A percentile compares a stretch with the other conserved stretches of the same genome.
Evolutionary conservation across 2,113 vertebrate species (phyloP).

Genomic region (Emydocephalus ijimae): DNA sequence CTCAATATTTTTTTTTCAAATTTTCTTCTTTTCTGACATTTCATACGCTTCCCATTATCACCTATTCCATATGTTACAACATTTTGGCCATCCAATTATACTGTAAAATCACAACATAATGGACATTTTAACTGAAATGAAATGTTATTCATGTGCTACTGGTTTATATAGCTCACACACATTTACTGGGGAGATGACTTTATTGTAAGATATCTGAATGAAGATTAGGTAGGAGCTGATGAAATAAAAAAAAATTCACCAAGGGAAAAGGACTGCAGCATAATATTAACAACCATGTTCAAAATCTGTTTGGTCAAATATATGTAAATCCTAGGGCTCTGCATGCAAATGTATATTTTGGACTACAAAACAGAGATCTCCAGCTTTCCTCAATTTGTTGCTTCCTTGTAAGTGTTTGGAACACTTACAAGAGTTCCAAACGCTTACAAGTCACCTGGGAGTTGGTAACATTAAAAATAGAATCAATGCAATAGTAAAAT

Average conservation of each 20-base stretch:
- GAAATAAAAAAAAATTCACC: conserved; percentile 5
- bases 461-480: background rate
- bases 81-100: background rate
- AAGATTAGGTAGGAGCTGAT: background rate
- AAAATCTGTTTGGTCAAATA: background rate
- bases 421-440: too few relatives aligned
- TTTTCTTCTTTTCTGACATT: background rate
- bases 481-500: background rate
- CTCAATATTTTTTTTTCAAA: background rate
- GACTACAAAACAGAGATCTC: background rate
- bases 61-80: background rate
- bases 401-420: too few relatives aligned
- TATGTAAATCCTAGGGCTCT: background rate
- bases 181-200: conserved; percentile 3
- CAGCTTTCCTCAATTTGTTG: background rate
- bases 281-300: background rate
- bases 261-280: background rate
- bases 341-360: background rate
- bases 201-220: conserved; percentile 2
- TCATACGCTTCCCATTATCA: background rate
- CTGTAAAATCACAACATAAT: conserved; percentile 41
- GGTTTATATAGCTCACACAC: conserved; percentile 37
- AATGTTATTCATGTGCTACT: conserved; percentile 27
- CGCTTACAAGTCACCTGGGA: background rate
- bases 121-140: conserved; percentile 32